These are phyloP conservation scores for Aurelia coerulea DNA, from an alignment of 30 jellyfish, hydroid and myxozoan genomes.

Conservation along the genomic window DNA sequence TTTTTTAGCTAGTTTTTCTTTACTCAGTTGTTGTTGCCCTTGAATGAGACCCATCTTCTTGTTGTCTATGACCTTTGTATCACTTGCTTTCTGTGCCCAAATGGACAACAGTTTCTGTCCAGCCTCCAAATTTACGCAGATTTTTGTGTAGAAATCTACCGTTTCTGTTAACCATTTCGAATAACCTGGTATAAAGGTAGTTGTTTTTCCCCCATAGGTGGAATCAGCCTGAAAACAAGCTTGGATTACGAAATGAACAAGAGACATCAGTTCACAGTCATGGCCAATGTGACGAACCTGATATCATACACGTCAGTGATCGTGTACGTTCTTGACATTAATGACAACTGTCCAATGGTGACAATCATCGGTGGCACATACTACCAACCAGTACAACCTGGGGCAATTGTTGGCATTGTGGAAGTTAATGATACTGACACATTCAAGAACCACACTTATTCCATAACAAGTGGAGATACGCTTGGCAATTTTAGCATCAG, in stretches of 20 bases:
- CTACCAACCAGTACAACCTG: slow-evolving; percentile 61
- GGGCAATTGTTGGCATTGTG: slow-evolving; percentile 56
- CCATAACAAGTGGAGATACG: slow-evolving; percentile 72
- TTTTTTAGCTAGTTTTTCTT: no score
- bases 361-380: slow-evolving; percentile 22
- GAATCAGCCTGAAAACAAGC: slow-evolving; percentile 34
- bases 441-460: slow-evolving; percentile 57
- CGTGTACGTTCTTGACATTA: slow-evolving; percentile 68
- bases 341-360: slow-evolving; percentile 76
- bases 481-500: slow-evolving; percentile 70
- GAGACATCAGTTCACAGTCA: slow-evolving; percentile 74
- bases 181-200: no score
- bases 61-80: no score
- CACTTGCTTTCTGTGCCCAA: no score
- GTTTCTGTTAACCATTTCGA: no score
- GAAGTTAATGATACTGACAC: slow-evolving; percentile 68
- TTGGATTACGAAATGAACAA: slow-evolving; percentile 64
- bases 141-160: no score
- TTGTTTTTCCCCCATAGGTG: not conserved
- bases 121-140: no score
- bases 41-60: no score
- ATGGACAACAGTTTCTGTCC: no score
- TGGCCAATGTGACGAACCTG: slow-evolving; percentile 54
- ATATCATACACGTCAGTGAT: slow-evolving; percentile 70
- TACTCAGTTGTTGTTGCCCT: no score